Conservation (phyloP, 2,888 invertebrate genomes). For the Caenorhabditis macrosperma region DNA sequence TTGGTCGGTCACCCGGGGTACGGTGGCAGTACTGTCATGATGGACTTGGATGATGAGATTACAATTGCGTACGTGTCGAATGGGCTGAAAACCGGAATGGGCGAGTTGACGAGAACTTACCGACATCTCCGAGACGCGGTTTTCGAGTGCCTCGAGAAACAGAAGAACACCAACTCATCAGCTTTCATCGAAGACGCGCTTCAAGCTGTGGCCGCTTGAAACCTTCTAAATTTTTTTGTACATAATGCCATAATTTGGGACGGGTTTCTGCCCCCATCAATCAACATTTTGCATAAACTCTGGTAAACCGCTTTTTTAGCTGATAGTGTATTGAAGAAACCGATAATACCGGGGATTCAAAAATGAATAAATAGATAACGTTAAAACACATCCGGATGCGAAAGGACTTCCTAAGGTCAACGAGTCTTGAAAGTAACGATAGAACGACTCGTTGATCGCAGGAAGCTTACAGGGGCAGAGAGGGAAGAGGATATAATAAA, state of each 20-base stretch:
- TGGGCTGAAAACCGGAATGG: slow-evolving; percentile 79
- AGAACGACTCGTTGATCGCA: slow-evolving; percentile 21
- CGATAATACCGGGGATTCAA: slow-evolving; percentile 31
- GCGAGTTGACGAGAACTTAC: slow-evolving; percentile 78
- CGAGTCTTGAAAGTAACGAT: slow-evolving; percentile 7
- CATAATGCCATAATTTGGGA: slow-evolving; percentile 46
- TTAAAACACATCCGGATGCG: slow-evolving; percentile 50
- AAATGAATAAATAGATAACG: slow-evolving; percentile 38
- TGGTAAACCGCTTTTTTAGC: background rate
- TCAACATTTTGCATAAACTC: slow-evolving; percentile 37
- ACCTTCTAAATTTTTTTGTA: slow-evolving; percentile 20
- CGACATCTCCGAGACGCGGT: slow-evolving; percentile 73
- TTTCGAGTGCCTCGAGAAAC: slow-evolving; percentile 72
- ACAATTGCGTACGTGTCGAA: slow-evolving; percentile 78
- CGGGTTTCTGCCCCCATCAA: slow-evolving; percentile 37
- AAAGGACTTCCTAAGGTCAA: slow-evolving; percentile 32
- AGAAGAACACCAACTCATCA: slow-evolving; percentile 30
- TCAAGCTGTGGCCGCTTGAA: slow-evolving; percentile 37
- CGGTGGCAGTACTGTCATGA: slow-evolving; percentile 78
- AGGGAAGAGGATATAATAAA: slow-evolving; percentile 30
- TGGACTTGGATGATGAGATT: slow-evolving; percentile 77
- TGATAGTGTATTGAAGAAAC: slow-evolving; percentile 26
- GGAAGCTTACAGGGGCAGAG: slow-evolving; percentile 28
- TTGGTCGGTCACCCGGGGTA: slow-evolving; percentile 77
- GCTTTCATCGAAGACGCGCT: slow-evolving; percentile 19